Conservation (phyloP, 2,797 vertebrate species). For the Pelodytes ibericus region DNA sequence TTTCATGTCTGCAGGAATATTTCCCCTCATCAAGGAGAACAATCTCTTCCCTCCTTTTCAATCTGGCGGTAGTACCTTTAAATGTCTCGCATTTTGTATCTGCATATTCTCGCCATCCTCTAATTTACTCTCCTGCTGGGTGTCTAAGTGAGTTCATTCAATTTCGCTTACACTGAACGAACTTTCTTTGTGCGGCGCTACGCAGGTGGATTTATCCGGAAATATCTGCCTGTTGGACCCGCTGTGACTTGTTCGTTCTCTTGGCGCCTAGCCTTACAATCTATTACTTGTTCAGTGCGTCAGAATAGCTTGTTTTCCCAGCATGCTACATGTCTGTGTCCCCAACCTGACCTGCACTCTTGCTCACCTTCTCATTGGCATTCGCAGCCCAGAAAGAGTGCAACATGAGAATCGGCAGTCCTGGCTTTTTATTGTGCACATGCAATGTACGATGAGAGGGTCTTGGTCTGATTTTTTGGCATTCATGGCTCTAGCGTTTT, state of each 20-base stretch:
- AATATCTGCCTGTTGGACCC: constrained; percentile 15
- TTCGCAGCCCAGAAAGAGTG: not conserved
- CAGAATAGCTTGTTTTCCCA: not conserved
- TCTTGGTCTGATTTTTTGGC: no score
- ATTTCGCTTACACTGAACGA: constrained; percentile 34
- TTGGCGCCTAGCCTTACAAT: constrained; percentile 5
- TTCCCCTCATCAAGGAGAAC: constrained; percentile 11
- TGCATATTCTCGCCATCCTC: constrained; percentile 36
- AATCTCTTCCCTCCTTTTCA: not conserved
- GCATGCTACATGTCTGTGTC: constrained; percentile 5
- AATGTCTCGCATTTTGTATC: constrained; percentile 39
- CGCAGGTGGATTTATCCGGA: constrained; percentile 40
- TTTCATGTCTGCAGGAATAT: constrained; percentile 14
- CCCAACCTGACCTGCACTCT: not conserved
- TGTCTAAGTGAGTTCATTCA: constrained; percentile 21
- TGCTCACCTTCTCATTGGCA: constrained; percentile 5
- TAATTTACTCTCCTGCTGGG: constrained; percentile 42
- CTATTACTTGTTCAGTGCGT: not conserved
- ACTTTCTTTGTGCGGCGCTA: constrained; percentile 23
- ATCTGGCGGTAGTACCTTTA: constrained; percentile 30
- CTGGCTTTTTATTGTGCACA: no score
- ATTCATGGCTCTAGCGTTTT: no score
- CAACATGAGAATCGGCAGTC: no score
- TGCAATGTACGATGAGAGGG: no score
- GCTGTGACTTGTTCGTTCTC: constrained; percentile 25